Evolutionary conservation across 2,113 vertebrate species (phyloP), one percentile per base, ranked within the genome.

Genomic region (Thoracochromis brauschi): DNA sequence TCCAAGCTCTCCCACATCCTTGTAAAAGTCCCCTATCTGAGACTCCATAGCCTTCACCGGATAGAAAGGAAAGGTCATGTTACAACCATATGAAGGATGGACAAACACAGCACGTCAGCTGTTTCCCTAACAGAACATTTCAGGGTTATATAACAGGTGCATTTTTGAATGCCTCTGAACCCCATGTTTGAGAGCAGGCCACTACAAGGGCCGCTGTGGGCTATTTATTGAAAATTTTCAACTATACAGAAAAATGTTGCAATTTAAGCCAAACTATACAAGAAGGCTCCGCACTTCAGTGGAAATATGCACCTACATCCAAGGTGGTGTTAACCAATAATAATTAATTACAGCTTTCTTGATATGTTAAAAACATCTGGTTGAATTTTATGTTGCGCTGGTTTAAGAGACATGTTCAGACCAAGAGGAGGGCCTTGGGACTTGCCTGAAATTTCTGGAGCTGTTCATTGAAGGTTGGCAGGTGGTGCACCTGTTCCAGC

Each of bases 401-500:
- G 21, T 73, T 8, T 26, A 31, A 1, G 12, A 19, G 42, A 3
- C 24, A 29, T 33, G 78, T 21, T 33, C 47, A 45, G 40, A 65
- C 19, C 21, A 6, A 11, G 58, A 35, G 38, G n/a, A 14, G 19
- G 54, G 17, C 16, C 14, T 75, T 78, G 35, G 45, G 19, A 86
- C 91, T 88, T 55, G 96, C 98, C 97, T 99, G 97, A 86, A 98
- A 97, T 87, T 97, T 98, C 91, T 98, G 97, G 51, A 98, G 97
- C 85, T 98, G 97, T 82, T 98, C 97, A 91, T 97, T 98, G 94
- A 98, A 97, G 2, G 97, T 97, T 94, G 98, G 97, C 80, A 98
- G 94, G 87, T 98, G 97, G 87, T 97, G 97, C 12, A 96, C 96
- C 12, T 96, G 97, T 87, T 97, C 97, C 55, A 98, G 95, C 89